Conservation (phyloP, 2,113 vertebrate genomes). For the Camelus bactrianus region DNA sequence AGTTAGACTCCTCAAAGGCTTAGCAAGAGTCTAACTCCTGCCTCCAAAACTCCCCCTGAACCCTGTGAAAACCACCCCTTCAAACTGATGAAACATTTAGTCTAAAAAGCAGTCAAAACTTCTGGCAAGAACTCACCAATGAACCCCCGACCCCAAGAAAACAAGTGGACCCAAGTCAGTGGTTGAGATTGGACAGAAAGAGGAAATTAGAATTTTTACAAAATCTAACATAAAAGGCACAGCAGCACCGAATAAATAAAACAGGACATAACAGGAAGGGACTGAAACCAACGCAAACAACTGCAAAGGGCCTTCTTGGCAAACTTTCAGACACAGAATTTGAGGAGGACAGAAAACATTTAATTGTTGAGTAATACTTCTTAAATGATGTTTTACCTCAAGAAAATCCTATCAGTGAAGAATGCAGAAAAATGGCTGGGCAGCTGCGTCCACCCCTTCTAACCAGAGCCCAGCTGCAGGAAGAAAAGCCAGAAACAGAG, state of each 20-base stretch:
- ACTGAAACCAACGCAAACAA: slow-evolving; percentile 86
- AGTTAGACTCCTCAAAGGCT: background rate
- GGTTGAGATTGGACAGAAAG: slow-evolving; percentile 77
- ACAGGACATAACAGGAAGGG: slow-evolving; percentile 83
- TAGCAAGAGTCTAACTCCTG: background rate
- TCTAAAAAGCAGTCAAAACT: slow-evolving; percentile 24
- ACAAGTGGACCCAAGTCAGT: slow-evolving; percentile 70
- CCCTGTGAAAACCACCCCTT: background rate
- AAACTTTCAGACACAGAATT: slow-evolving; percentile 82
- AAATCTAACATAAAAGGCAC: slow-evolving; percentile 81
- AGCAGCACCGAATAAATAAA: slow-evolving; percentile 84
- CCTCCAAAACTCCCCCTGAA: background rate
- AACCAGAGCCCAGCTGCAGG: slow-evolving; percentile 81
- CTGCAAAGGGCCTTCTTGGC: slow-evolving; percentile 81
- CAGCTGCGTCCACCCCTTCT: slow-evolving; percentile 59
- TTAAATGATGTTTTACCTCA: slow-evolving; percentile 85
- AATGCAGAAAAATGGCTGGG: slow-evolving; percentile 78
- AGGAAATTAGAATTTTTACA: slow-evolving; percentile 84
- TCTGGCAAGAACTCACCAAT: slow-evolving; percentile 18
- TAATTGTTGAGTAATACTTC: slow-evolving; percentile 81
- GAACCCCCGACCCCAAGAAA: background rate
- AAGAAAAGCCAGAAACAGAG: slow-evolving; percentile 79
- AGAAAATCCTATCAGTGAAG: slow-evolving; percentile 82
- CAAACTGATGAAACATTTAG: slow-evolving; percentile 1
- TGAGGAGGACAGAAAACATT: slow-evolving; percentile 85